Conservation (phyloP, 2,888 invertebrate genomes). For the Andrena trimmerana region DNA sequence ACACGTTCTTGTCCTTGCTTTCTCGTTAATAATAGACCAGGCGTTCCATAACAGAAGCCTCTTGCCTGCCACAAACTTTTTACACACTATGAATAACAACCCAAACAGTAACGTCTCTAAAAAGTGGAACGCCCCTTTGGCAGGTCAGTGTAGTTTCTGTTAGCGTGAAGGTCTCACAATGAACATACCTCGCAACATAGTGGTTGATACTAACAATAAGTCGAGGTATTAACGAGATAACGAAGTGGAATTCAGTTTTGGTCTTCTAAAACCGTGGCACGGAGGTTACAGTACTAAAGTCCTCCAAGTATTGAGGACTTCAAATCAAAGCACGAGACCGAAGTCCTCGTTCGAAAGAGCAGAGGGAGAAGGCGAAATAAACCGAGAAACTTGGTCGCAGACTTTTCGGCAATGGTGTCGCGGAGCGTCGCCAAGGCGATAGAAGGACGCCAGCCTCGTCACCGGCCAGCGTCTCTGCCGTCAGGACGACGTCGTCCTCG, state of each 20-base stretch:
- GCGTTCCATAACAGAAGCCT: background rate
- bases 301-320: background rate
- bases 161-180: background rate
- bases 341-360: background rate
- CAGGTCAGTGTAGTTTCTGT: background rate
- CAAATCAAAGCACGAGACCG: background rate
- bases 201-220: too few species aligned
- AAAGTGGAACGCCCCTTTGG: background rate
- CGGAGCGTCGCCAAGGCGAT: slow-evolving; percentile 86
- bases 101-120: background rate
- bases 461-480: slow-evolving; percentile 87
- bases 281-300: background rate
- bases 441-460: slow-evolving; percentile 93
- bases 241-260: background rate
- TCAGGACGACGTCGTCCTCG: slow-evolving; percentile 74
- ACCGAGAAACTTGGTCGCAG: slow-evolving; percentile 68
- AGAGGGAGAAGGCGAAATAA: too few species aligned
- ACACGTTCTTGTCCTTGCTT: slow-evolving; percentile 22
- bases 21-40: background rate
- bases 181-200: background rate
- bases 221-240: too few species aligned
- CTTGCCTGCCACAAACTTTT: background rate
- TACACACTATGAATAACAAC: background rate
- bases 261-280: too few species aligned
- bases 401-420: slow-evolving; percentile 83